A percentile compares a stretch with the other conserved stretches of the same genome.
Conservation (phyloP, 2,113 vertebrate species). For the Promerops cafer region DNA sequence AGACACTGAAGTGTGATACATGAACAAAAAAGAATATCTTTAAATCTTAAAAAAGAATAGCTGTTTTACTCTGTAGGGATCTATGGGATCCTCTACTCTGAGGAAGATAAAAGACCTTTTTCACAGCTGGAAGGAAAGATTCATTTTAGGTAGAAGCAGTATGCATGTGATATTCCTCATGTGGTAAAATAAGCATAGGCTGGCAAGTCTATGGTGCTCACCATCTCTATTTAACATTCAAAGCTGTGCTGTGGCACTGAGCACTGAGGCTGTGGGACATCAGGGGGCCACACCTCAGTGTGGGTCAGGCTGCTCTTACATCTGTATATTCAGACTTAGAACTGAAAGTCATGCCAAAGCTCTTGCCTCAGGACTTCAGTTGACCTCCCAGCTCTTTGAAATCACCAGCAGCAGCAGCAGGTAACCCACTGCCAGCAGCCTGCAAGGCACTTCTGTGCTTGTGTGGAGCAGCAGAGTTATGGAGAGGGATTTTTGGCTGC, state of each 20-base stretch:
- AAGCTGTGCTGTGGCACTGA: neutral
- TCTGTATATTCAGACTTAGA: neutral
- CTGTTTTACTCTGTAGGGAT: constrained; percentile 10
- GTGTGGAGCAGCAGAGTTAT: neutral
- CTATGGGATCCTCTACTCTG: neutral
- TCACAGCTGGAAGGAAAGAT: neutral
- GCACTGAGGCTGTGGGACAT: neutral
- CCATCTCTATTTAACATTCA: neutral
- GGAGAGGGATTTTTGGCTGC: neutral
- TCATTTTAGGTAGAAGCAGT: constrained; percentile 24
- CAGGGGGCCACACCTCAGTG: neutral
- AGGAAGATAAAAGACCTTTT: constrained; percentile 29
- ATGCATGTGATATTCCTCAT: constrained; percentile 3
- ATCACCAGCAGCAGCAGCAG: neutral
- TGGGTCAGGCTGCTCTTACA: neutral
- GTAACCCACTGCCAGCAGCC: accelerated
- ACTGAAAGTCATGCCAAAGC: neutral
- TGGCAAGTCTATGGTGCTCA: neutral
- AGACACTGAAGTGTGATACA: constrained; percentile 44
- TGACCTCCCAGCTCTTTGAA: neutral
- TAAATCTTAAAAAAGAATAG: constrained; percentile 30
- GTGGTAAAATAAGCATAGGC: neutral
- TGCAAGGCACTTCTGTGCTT: neutral
- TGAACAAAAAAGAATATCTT: constrained; percentile 30
- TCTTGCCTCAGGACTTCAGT: neutral